Base-by-base conservation (phyloP, 2,888 invertebrate genomes). In the Erebia epiphron region DNA sequence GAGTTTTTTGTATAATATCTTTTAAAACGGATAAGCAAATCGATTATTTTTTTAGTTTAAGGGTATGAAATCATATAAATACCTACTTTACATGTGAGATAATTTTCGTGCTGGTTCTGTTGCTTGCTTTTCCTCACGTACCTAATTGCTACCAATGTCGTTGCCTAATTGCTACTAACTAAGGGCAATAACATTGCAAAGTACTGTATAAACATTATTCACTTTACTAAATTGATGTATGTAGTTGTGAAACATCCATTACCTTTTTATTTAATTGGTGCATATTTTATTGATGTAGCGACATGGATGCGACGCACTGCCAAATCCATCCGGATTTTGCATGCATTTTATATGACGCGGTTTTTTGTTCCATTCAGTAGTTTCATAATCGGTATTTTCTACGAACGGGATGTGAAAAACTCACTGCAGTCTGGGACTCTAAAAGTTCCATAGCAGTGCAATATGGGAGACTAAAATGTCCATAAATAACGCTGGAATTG, bases 291-390 rank as follows among this genome's bases (percentile, higher is more conserved):
- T 69, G 64, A 71, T 70, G 67, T 64, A 72, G 70, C 54, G 54
- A 54, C 67, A 64, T 46, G 50, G 66, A 60, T 64, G 68, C 49
- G 63, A 71, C 71, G 64, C 64, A 57, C 21, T 54, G 54, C 43
- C 62, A 69, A 71, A 73, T 69, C 67, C 71, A 56, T 67, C 69
- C 71, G 61, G 50, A 73, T 73, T 73, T 70, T 65, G 56, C 71
- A 73, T 73, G 71, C 67, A 73, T 71, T 73, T 71, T 73, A 69
- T 73, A 71, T 73, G 67, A 73, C 35, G 69, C 69, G 69, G 71
- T 71, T 61, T 67, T 67, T 67, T 71, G 65, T 71, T 56, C 52
- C 26, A 26, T 54, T 67, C 67, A 60, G 69, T 71, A 71, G 71
- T 73, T 71, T 71, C 67, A 67, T 71, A 71, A 71, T 71, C 71